phyloP scores from a whole-genome alignment of 1,140 invertebrate genomes.

The roundworm (Caenorhabditis elegans) region DNA sequence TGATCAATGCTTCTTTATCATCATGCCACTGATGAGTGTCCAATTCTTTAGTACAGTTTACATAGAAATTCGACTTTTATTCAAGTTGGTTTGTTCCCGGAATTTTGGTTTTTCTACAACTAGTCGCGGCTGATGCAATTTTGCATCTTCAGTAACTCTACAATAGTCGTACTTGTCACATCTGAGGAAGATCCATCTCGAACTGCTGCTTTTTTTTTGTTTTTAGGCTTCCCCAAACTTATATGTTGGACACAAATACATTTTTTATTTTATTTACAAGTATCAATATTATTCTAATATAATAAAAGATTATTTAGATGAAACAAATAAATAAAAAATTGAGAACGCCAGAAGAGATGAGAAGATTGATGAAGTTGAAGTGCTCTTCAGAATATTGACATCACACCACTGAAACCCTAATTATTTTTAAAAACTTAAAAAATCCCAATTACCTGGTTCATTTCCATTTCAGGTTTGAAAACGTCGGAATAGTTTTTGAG shows the following conservation, averaged over 20 bases:
- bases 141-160: no score
- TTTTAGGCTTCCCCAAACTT: no score
- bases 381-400: neutral
- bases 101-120: no score
- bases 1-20: slow-evolving; percentile 6
- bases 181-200: no score
- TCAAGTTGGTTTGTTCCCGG: neutral
- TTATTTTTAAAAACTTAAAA: neutral
- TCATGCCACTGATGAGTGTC: neutral
- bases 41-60: neutral
- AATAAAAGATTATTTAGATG: neutral
- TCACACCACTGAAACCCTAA: neutral
- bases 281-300: no score
- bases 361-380: neutral
- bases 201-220: no score
- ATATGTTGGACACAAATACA: no score
- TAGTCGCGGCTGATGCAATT: no score
- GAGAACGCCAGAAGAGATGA: neutral
- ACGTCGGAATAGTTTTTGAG: neutral
- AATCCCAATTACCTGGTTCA: slow-evolving; percentile 2
- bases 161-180: no score
- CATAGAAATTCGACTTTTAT: neutral
- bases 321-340: neutral
- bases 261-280: no score
- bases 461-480: slow-evolving; percentile 11